A percentile compares a stretch with the other conserved stretches of the same genome.
phyloP scores from a whole-genome alignment of 2,888 invertebrate species.

The Drosophila lutescens region DNA sequence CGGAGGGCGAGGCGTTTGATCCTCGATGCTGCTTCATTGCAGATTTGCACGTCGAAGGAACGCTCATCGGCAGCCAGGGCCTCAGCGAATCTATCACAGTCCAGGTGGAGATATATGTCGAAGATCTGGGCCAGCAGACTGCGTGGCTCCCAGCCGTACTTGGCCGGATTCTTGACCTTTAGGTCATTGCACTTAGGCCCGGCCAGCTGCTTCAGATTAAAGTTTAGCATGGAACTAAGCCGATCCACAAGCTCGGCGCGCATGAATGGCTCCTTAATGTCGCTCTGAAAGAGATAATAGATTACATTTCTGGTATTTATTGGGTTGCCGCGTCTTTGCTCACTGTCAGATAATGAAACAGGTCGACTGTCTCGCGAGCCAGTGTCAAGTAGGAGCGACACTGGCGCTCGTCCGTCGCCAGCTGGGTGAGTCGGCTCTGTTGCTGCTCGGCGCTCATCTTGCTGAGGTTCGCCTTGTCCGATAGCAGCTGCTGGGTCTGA shows the following conservation, averaged over 20 bases:
- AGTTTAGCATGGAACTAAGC: conserved; percentile 98
- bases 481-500: conserved; percentile 90
- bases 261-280: conserved; percentile 97
- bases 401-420: conserved; percentile 93
- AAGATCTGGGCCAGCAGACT: conserved; percentile 95
- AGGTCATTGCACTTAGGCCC: conserved; percentile 97
- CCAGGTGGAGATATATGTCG: conserved; percentile 98
- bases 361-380: conserved; percentile 97
- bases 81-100: conserved; percentile 95
- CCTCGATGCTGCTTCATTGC: conserved; percentile 94
- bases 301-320: background rate
- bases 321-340: conserved; percentile 13
- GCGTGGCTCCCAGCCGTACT: conserved; percentile 99
- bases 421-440: conserved; percentile 90
- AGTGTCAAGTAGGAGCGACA: conserved; percentile 95
- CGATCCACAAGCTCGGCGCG: conserved; percentile 96
- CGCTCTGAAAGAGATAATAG: conserved; percentile 80
- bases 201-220: conserved; percentile 97
- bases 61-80: conserved; percentile 98
- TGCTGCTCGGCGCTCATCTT: conserved; percentile 88
- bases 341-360: conserved; percentile 97
- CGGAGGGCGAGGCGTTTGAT: conserved; percentile 93
- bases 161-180: conserved; percentile 96
- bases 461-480: conserved; percentile 88
- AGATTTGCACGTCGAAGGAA: conserved; percentile 96